Evolutionary conservation across 2,888 invertebrate species (phyloP).

Genomic region (Brenthis daphne): DNA sequence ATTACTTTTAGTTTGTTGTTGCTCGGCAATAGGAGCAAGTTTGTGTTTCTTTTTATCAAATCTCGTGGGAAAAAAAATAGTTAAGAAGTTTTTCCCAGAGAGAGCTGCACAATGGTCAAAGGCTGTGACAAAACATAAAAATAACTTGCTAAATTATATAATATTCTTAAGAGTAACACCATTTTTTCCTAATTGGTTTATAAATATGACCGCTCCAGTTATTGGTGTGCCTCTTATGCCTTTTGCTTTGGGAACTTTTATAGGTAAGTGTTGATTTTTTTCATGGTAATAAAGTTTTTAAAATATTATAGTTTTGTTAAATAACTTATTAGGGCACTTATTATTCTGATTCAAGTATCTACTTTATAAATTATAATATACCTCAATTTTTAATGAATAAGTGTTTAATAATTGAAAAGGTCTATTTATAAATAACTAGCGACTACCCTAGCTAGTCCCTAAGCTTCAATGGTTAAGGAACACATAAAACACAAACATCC

Average conservation of each 20-base stretch:
- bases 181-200: conserved; percentile 99
- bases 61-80: conserved; percentile 92
- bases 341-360: no score
- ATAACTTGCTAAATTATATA: conserved; percentile 96
- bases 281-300: background rate
- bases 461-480: no score
- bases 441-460: no score
- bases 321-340: background rate
- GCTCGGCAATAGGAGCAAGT: conserved; percentile 97
- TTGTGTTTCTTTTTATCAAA: conserved; percentile 97
- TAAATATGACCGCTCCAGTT: conserved; percentile 97
- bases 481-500: no score
- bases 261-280: conserved; percentile 82
- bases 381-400: no score
- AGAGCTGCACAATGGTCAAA: conserved; percentile 92
- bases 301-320: background rate
- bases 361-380: no score
- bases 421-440: no score
- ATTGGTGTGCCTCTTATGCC: conserved; percentile 96
- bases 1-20: conserved; percentile 92
- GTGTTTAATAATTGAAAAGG: no score
- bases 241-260: conserved; percentile 97
- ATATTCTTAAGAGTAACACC: conserved; percentile 98
- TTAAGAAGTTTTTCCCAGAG: conserved; percentile 94
- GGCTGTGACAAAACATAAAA: conserved; percentile 91